These are phyloP conservation scores for Chionomys nivalis DNA, from an alignment of 2,113 vertebrate genomes.

Conservation along the genomic window DNA sequence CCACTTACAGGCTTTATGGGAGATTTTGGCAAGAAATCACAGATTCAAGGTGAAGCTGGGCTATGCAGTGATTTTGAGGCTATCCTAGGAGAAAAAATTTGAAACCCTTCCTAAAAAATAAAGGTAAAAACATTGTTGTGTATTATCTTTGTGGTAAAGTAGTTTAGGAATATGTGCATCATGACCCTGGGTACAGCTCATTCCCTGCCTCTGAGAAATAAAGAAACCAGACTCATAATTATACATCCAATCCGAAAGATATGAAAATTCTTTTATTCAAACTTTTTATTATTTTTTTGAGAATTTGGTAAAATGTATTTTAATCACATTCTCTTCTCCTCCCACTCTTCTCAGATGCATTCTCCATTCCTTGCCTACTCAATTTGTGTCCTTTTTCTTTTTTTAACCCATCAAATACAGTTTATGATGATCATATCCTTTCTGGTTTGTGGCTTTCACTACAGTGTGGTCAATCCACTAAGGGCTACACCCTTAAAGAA, in stretches of 20 bases:
- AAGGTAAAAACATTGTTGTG: not conserved
- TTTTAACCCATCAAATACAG: not conserved
- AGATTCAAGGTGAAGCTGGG: not conserved
- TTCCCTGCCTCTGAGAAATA: not conserved
- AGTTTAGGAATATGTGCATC: not conserved
- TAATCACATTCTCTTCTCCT: not conserved
- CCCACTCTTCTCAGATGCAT: too few relatives aligned
- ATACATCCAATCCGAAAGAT: not conserved
- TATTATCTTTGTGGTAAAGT: not conserved
- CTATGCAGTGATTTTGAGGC: not conserved
- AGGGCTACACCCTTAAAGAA: not conserved
- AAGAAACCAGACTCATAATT: not conserved
- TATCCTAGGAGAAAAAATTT: not conserved
- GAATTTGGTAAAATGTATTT: not conserved
- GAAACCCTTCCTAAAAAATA: not conserved
- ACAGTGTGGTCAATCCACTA: not conserved
- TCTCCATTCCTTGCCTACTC: not conserved
- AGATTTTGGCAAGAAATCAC: not conserved
- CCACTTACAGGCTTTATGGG: too few relatives aligned
- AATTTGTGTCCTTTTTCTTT: not conserved
- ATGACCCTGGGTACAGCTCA: not conserved
- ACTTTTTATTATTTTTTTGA: not conserved
- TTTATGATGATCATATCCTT: not conserved
- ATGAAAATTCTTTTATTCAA: not conserved
- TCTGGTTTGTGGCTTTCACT: not conserved